Conservation (phyloP, 2,888 invertebrate species). For the Cephus rjabovi region DNA sequence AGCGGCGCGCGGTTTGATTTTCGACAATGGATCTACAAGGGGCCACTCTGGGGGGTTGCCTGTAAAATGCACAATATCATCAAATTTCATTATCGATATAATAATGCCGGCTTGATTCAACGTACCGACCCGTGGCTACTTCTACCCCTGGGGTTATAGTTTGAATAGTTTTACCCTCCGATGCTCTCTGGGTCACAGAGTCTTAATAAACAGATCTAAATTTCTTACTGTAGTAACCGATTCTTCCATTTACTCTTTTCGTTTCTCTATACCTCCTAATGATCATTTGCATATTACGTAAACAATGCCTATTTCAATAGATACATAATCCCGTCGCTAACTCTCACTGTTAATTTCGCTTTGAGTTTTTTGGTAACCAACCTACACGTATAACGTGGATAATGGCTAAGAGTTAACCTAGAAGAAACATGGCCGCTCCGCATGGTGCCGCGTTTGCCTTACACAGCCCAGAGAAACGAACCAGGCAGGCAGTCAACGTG, state of each 20-base stretch:
- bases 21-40: conserved; percentile 45
- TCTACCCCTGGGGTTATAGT: conserved; percentile 1
- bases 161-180: neutral
- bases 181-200: neutral
- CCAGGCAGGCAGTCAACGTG: conserved; percentile 7
- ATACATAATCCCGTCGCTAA: neutral
- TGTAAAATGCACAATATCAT: conserved; percentile 65
- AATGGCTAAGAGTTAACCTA: conserved; percentile 21
- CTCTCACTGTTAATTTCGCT: neutral
- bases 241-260: neutral
- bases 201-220: neutral
- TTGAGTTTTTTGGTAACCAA: neutral
- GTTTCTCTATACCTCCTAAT: neutral
- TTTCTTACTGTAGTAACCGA: neutral
- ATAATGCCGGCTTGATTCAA: conserved; percentile 62
- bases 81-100: conserved; percentile 66
- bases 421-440: conserved; percentile 20
- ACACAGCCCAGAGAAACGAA: conserved; percentile 32
- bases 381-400: neutral
- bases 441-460: conserved; percentile 43
- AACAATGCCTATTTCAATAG: neutral
- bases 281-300: neutral
- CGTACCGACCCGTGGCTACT: conserved; percentile 9
- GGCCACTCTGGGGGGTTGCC: conserved; percentile 30
- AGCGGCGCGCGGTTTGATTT: conserved; percentile 49